Evolutionary conservation across 2,113 vertebrate genomes (phyloP), one percentile per base, ranked within the genome.

Genomic region (Callionymus lyra): DNA sequence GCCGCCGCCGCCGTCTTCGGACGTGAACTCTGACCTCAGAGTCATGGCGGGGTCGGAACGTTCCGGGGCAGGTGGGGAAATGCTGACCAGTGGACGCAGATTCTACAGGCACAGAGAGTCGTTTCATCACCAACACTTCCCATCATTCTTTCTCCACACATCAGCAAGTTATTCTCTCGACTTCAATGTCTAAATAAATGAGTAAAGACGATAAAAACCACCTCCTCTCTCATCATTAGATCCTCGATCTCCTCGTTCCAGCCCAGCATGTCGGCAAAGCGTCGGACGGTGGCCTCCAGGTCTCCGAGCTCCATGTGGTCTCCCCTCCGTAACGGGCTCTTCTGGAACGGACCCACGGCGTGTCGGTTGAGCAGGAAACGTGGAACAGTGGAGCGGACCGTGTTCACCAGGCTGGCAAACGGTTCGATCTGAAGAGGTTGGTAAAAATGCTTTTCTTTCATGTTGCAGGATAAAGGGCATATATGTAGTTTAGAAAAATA

Each of bases 381-480:
- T 1, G 77, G 83, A 13, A 86, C 83, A 1, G 65, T 63, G 34
- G 82, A 53, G 47, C 78, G 80, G 36, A 88, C 80, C 0, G 85
- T 85, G 47, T 87, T 84, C 54, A 88, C 80, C 53, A 88, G 56
- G 57, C 85, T 85, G 44, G 83, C 85, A 12, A 85, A 88, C 0
- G 86, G 86, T 59, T 87, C 85, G 1, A 87, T 86, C 86, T 88
- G 36, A 87, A n/a, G 35, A 41, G 1, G 10, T 3, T 6, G 13
- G 13, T 35, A 9, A 2, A 15, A 9, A 38, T n/a, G 16, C 4
- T 34, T 34, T 12, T 36, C 6, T 36, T 2, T 48, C 18, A 39
- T 0, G 8, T 3, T 12, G 3, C 13, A n/a, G n/a, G n/a, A n/a
- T n/a, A n/a, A n/a, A n/a, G n/a, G n/a, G n/a, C n/a, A n/a, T n/a